phyloP scores from a whole-genome alignment of 2,113 vertebrate genomes.

The Atrichornis clamosus region DNA sequence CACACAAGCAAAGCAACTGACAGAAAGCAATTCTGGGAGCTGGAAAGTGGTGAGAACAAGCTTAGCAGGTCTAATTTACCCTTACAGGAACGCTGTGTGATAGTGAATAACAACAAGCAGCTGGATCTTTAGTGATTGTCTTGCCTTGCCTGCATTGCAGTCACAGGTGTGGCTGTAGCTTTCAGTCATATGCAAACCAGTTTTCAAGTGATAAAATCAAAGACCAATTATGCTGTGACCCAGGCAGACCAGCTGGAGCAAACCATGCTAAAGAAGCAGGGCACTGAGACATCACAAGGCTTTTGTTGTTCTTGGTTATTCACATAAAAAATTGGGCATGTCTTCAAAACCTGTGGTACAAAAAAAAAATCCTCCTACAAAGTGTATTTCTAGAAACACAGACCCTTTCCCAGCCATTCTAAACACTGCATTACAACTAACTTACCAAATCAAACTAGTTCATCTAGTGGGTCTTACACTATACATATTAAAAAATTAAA shows the following conservation, averaged over 20 bases:
- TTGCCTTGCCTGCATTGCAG: neutral
- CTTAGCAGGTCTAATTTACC: neutral
- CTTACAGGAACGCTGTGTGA: neutral
- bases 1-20: neutral
- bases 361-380: neutral
- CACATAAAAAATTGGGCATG: neutral
- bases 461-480: neutral
- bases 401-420: neutral
- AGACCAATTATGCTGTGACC: neutral
- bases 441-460: neutral
- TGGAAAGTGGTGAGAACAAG: neutral
- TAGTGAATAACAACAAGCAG: neutral
- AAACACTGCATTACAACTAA: neutral
- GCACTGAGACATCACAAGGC: neutral
- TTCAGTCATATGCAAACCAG: neutral
- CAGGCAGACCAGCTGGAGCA: neutral
- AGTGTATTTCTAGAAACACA: neutral
- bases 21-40: neutral
- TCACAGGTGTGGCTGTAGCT: neutral
- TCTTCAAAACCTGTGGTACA: neutral
- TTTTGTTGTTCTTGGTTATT: neutral
- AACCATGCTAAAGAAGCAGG: neutral
- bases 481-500: neutral
- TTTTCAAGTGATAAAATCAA: neutral
- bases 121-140: neutral